Evolutionary conservation across 1,140 invertebrate species (phyloP).

Genomic region (Drosophila setifemur): DNA sequence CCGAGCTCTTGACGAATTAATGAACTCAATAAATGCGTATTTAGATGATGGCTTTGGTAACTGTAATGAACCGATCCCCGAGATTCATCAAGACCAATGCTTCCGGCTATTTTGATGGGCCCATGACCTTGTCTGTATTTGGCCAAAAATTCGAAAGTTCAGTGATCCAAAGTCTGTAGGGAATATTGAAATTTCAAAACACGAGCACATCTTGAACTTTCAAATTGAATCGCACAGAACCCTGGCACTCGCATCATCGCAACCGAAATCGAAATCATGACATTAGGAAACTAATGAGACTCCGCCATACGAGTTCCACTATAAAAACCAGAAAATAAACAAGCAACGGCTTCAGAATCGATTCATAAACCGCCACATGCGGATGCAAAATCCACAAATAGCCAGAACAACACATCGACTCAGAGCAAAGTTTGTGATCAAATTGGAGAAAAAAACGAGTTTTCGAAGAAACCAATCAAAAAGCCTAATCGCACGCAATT

Average conservation of each 20-base stretch:
- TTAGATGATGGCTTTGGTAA: slow-evolving; percentile 32
- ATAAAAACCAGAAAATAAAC: slow-evolving; percentile 79
- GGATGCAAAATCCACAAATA: slow-evolving; percentile 64
- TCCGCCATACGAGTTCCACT: slow-evolving; percentile 58
- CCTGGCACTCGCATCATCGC: too few relatives aligned
- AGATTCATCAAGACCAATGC: slow-evolving; percentile 1
- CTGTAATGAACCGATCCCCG: slow-evolving; percentile 52
- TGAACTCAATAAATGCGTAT: slow-evolving; percentile 56
- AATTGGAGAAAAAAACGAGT: slow-evolving; percentile 50
- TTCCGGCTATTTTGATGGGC: slow-evolving; percentile 45
- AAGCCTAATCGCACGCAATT: slow-evolving; percentile 1
- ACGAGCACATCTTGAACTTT: slow-evolving; percentile 60
- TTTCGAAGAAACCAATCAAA: slow-evolving; percentile 29
- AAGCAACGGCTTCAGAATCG: slow-evolving; percentile 75
- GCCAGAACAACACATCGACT: slow-evolving; percentile 17
- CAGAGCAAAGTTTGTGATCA: slow-evolving; percentile 50
- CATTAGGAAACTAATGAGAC: slow-evolving; percentile 48
- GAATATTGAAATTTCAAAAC: slow-evolving; percentile 8
- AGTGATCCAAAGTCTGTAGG: slow-evolving; percentile 30
- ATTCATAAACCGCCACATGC: slow-evolving; percentile 58
- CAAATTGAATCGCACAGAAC: slow-evolving; percentile 24
- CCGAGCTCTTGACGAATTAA: slow-evolving; percentile 57
- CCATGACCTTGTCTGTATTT: slow-evolving; percentile 44
- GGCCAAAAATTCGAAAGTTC: slow-evolving; percentile 53
- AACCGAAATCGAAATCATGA: too few relatives aligned